These are phyloP conservation scores for Labeo catla DNA, from an alignment of 2,113 vertebrate genomes.

Conservation along the genomic window DNA sequence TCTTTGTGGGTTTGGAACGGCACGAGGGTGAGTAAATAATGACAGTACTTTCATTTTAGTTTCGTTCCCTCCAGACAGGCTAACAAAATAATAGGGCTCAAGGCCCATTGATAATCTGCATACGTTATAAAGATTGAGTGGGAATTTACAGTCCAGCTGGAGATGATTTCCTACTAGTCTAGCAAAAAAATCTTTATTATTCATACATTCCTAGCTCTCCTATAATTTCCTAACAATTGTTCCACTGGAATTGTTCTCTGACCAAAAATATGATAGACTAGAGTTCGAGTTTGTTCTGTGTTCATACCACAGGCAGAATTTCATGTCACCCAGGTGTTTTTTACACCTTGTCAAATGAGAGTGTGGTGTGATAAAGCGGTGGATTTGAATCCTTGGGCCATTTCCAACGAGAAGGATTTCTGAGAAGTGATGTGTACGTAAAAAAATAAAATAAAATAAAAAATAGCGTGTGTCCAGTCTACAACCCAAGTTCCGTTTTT, in stretches of 20 bases:
- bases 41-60: neutral
- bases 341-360: constrained; percentile 23
- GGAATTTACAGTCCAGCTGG: constrained; percentile 47
- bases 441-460: constrained; percentile 8
- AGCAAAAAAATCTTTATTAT: constrained; percentile 33
- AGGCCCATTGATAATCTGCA: constrained; percentile 40
- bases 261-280: constrained; percentile 21
- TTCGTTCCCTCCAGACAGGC: constrained; percentile 3
- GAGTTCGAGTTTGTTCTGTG: constrained; percentile 25
- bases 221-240: constrained; percentile 30
- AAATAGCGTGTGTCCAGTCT: constrained; percentile 8
- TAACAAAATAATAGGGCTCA: constrained; percentile 38
- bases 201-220: constrained; percentile 29
- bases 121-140: constrained; percentile 33
- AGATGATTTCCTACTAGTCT: constrained; percentile 47
- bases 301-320: constrained; percentile 26
- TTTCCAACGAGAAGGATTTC: constrained; percentile 50
- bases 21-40: neutral
- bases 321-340: constrained; percentile 27
- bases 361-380: constrained; percentile 35
- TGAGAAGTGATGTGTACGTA: constrained; percentile 48
- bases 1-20: constrained; percentile 4
- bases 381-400: constrained; percentile 6
- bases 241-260: constrained; percentile 5
- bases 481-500: constrained; percentile 42